A percentile compares a stretch with the other conserved stretches of the same genome.
phyloP scores from a whole-genome alignment of 2,113 vertebrate genomes.

The Balaeniceps rex region DNA sequence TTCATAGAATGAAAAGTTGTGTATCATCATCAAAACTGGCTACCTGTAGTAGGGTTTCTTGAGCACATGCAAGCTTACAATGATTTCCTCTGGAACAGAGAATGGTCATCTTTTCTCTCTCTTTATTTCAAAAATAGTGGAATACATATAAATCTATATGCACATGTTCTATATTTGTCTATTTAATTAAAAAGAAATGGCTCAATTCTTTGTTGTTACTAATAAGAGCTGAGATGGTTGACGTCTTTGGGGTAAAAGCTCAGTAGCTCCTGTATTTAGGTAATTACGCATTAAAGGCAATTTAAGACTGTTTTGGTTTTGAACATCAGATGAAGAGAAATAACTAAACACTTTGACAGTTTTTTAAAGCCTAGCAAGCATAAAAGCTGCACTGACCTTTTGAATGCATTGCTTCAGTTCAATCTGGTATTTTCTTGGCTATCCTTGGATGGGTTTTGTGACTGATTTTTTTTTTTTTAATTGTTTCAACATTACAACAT shows the following conservation, averaged over 20 bases:
- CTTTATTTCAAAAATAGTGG: neutral
- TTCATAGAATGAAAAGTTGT: neutral
- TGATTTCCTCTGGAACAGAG: neutral
- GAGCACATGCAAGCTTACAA: neutral
- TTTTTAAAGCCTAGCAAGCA: neutral
- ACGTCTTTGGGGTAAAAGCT: neutral
- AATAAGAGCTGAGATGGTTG: neutral
- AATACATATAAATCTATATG: neutral
- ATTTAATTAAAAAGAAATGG: neutral
- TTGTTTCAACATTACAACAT: neutral
- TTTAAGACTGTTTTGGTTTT: neutral
- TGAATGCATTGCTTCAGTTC: neutral
- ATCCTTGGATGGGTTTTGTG: neutral
- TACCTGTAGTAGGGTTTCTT: neutral
- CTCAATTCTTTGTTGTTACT: neutral
- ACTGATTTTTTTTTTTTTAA: neutral
- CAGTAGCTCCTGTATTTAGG: neutral
- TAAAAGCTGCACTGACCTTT: neutral
- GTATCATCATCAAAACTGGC: neutral
- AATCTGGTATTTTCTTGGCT: neutral
- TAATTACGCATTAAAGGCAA: neutral
- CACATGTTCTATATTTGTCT: neutral
- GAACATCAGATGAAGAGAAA: neutral
- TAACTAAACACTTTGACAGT: neutral
- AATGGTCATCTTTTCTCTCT: neutral